Evolutionary conservation across 2,797 vertebrate genomes (phyloP), one percentile per base, ranked within the genome.

Genomic region (Arrhamphus sclerolepis): DNA sequence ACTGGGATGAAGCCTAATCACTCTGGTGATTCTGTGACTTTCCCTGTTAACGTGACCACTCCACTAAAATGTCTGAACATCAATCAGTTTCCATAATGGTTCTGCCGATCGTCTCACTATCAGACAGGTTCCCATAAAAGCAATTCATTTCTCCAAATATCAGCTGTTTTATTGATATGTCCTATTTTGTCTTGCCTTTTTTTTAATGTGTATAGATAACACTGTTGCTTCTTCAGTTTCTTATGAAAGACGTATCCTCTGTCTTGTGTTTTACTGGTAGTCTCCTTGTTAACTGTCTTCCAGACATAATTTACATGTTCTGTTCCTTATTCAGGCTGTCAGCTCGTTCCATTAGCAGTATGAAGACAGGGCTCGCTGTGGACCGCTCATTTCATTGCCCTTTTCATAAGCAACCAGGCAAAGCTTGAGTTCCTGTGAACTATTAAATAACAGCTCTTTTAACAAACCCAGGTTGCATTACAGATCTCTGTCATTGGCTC

Each of bases 311-410:
- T 88, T 84, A 81, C 81, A 87, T 83, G 67, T 56, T 63, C 67
- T 57, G 43, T 58, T 75, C 56, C 68, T 73, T 47, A 47, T 71
- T 67, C 78, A 51, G 74, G 48, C 76, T 54, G 81, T 88, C 84
- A 70, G 77, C 82, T 82, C 74, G 50, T 57, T 58, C 83, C 90
- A 91, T 92, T 92, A 91, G 80, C 68, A 48, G 88, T 81, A 90
- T 88, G 77, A 82, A 89, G 75, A 85, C 70, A 18, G 66, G 70
- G 54, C 72, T 88, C 75, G 46, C 71, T 39, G 13, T 64, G 52
- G 16, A 7, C 63, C 16, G 26, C 80, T 88, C 82, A 84, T 88
- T 88, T 88, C 69, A 89, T 85, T 16, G 74, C 73, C 67, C 77
- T 86, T 51, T 82, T 85, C 77, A 82, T 82, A 80, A 50, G 71